Conservation (phyloP, 2,113 vertebrate genomes). For the Austrofundulus limnaeus region DNA sequence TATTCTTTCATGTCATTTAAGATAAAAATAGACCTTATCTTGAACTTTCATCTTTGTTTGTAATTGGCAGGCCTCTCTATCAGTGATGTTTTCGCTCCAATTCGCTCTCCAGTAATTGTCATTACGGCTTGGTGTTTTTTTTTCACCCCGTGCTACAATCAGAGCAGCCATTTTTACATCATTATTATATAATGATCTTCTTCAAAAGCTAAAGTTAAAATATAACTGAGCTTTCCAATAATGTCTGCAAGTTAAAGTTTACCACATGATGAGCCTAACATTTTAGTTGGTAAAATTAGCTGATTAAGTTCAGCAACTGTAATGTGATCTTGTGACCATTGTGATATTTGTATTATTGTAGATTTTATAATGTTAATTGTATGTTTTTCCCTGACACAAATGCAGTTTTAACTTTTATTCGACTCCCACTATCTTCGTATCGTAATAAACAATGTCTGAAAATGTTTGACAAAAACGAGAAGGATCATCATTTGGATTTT, state of each 20-base stretch:
- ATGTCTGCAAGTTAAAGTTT: neutral
- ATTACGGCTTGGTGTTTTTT: constrained; percentile 5
- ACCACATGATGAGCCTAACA: neutral
- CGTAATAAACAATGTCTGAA: neutral
- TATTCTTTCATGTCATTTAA: neutral
- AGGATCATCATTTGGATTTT: neutral
- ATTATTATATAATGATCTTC: constrained; percentile 1
- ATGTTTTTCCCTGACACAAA: neutral
- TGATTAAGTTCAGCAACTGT: neutral
- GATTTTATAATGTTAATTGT: neutral
- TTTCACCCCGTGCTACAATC: neutral
- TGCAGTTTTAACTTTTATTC: neutral
- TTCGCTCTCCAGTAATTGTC: neutral
- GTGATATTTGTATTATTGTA: no score
- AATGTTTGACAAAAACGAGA: neutral
- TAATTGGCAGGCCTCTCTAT: neutral
- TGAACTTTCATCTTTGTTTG: constrained; percentile 1
- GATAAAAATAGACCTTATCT: neutral
- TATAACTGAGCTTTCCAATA: neutral
- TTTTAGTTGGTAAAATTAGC: neutral
- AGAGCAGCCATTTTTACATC: neutral
- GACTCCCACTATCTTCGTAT: neutral
- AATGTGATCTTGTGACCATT: no score
- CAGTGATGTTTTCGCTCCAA: neutral
- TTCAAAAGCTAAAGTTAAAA: neutral